A percentile compares a stretch with the other conserved stretches of the same genome.
phyloP scores from a whole-genome alignment of 1,140 invertebrate genomes.

The Ceratina australensis region DNA sequence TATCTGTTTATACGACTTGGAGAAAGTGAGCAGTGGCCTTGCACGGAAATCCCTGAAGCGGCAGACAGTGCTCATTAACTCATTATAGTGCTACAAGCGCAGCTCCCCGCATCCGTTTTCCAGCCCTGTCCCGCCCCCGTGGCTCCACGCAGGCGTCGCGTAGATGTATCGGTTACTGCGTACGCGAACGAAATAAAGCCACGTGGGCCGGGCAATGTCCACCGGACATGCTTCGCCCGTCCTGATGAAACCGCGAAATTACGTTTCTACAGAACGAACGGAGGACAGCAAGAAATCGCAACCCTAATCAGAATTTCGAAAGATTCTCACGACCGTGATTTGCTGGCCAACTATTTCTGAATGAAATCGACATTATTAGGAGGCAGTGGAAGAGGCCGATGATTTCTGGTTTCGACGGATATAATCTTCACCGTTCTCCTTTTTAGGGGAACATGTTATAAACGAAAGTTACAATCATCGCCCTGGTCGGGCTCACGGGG shows the following conservation, averaged over 20 bases:
- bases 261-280: too few species aligned
- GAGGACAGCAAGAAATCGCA: neutral
- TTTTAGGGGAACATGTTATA: neutral
- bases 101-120: constrained; percentile 11
- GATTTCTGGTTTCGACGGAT: constrained; percentile 8
- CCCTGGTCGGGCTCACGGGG: neutral
- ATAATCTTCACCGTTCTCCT: neutral
- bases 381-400: neutral
- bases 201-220: constrained; percentile 36
- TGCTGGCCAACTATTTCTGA: neutral
- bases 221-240: constrained; percentile 7
- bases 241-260: constrained; percentile 42
- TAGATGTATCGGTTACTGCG: constrained; percentile 40
- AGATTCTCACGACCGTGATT: constrained; percentile 3
- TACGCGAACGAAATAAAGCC: constrained; percentile 49
- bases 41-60: constrained; percentile 53
- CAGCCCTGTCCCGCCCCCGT: constrained; percentile 31
- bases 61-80: constrained; percentile 60
- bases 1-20: neutral
- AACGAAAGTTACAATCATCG: constrained; percentile 11
- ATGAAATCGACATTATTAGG: neutral
- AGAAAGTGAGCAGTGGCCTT: constrained; percentile 44
- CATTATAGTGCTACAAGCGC: constrained; percentile 44
- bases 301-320: too few species aligned
- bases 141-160: constrained; percentile 45